Percentiles rank a stretch among this genome's conserved stretches.
Conservation (phyloP, 2,888 invertebrate genomes). For the Trichacis sp. region DNA sequence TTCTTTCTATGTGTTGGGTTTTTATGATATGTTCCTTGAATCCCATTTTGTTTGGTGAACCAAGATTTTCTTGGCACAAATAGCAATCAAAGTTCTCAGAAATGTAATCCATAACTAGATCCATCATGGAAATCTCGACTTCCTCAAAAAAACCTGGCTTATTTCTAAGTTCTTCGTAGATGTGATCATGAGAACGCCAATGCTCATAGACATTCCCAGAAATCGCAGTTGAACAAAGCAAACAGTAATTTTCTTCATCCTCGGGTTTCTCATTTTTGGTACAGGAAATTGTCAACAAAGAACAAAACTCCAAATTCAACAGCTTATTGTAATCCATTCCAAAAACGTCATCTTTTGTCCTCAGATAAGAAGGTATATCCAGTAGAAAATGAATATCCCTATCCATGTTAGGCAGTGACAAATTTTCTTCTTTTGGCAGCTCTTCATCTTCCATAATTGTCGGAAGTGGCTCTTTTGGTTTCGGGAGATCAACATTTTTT, state of each 20-base stretch:
- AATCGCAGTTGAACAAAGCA: constrained; percentile 14
- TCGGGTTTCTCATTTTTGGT: too few relatives aligned
- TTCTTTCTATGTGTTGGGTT: too few relatives aligned
- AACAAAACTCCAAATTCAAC: neutral
- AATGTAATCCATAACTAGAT: constrained; percentile 13
- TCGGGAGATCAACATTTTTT: too few relatives aligned
- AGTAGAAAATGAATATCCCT: too few relatives aligned
- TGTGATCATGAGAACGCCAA: constrained; percentile 20
- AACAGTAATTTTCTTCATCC: constrained; percentile 13
- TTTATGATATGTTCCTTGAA: too few relatives aligned
- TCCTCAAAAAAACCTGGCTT: neutral
- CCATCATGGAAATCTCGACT: neutral
- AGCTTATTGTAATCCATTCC: neutral
- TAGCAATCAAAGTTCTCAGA: too few relatives aligned
- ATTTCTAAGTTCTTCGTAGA: too few relatives aligned
- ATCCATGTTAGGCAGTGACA: too few relatives aligned
- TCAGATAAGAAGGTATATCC: constrained; percentile 11
- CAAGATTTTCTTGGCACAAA: too few relatives aligned
- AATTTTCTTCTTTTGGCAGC: neutral
- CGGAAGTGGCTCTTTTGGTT: neutral
- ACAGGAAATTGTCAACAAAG: constrained; percentile 6
- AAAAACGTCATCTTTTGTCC: neutral
- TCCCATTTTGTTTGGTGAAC: too few relatives aligned
- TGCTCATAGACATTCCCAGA: constrained; percentile 25
- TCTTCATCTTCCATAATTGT: neutral